Base-by-base conservation (phyloP, 2,888 invertebrate genomes). In the Incurvaria masculella region DNA sequence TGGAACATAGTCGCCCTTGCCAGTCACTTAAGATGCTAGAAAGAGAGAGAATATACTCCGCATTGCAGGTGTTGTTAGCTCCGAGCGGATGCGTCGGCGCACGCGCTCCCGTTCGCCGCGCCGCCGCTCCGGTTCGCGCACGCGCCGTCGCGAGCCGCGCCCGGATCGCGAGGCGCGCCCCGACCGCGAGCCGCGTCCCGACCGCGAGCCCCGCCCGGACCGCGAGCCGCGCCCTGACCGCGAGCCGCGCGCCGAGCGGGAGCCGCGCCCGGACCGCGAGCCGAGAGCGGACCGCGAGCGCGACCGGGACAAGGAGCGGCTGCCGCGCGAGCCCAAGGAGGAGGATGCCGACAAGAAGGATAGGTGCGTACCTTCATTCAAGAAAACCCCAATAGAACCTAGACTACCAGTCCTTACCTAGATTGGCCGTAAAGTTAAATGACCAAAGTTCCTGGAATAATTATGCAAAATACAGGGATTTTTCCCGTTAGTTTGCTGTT, bases 81-180 rank as follows among this genome's bases (percentile, higher is more conserved):
- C 23, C 5, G 23, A 23, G 5, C 64, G 67, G n/a, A 67, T 67
- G 21, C 63, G 64, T 2, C 60, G 63, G 3, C 66, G 66, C 49
- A 63, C 65, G 6, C 48, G 53, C 3, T 64, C 64, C n/a, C 61
- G 65, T 17, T 27, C 61, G 45, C 57, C 60, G 1, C 57, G 63
- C 38, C 59, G 55, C 57, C 61, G 19, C 38, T 48, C 26, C 6
- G 19, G 16, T 3, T 44, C 49, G 52, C 23, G 5, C 5, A 40
- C 26, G 41, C 16, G 45, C 51, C 2, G 11, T 4, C 20, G 47
- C 42, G 47, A 19, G 33, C 33, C 16, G 46, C 58, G 55, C 40
- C 45, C 55, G 51, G 60, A 46, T 51, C 48, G 61, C 0, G 57
- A 56, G 5, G 54, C 46, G 38, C 45, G 52, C 4, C 56, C 55